Evolutionary conservation across 2,797 vertebrate species (phyloP).

Genomic region (Eulemur coronatus): DNA sequence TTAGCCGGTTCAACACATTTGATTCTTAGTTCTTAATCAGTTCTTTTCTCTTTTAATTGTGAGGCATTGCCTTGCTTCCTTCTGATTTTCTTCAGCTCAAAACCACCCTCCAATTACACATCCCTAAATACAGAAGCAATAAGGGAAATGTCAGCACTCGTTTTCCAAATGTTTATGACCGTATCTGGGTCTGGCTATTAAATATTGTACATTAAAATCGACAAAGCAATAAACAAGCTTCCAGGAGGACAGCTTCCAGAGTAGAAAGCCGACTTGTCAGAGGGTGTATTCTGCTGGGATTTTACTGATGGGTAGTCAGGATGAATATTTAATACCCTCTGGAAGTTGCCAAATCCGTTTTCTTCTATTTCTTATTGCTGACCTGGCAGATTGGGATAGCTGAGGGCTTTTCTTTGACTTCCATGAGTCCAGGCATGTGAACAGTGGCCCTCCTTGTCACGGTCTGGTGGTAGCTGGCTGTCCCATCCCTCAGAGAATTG

Average conservation of each 20-base stretch:
- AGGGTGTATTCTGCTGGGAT: constrained; percentile 63
- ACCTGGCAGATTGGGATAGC: constrained; percentile 49
- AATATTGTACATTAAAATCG: constrained; percentile 70
- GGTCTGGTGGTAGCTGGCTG: background rate
- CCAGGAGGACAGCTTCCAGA: constrained; percentile 59
- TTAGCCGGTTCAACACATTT: background rate
- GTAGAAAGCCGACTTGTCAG: constrained; percentile 51
- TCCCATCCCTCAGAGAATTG: background rate
- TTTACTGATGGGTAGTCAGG: constrained; percentile 59
- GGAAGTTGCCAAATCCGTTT: constrained; percentile 63
- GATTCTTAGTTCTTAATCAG: background rate
- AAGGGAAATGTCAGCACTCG: constrained; percentile 68
- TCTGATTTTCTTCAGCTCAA: constrained; percentile 66
- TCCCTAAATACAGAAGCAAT: constrained; percentile 66
- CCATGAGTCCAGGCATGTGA: background rate
- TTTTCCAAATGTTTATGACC: constrained; percentile 65
- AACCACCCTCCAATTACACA: constrained; percentile 17
- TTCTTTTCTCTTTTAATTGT: constrained; percentile 44
- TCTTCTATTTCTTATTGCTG: constrained; percentile 68
- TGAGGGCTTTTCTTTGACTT: background rate
- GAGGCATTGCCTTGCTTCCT: constrained; percentile 70
- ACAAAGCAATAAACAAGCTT: constrained; percentile 76
- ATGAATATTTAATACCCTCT: constrained; percentile 77
- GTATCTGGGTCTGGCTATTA: constrained; percentile 63
- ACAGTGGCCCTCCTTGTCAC: background rate